phyloP scores from a whole-genome alignment of 2,888 invertebrate species.

The Macaria liturata region DNA sequence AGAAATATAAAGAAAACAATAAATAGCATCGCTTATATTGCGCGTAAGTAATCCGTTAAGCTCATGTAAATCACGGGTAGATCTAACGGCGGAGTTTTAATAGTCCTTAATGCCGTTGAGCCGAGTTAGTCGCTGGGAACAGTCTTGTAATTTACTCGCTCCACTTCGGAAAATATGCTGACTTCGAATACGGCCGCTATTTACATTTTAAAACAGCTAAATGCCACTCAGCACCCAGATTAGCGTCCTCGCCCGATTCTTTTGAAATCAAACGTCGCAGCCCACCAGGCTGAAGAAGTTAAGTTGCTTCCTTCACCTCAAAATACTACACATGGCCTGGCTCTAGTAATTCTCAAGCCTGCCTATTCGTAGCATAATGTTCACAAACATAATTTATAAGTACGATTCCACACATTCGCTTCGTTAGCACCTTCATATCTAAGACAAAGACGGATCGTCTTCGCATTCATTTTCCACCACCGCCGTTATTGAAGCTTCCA shows the following conservation, averaged over 20 bases:
- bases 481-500: conserved; percentile 9
- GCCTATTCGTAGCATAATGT: background rate
- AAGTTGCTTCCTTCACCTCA: background rate
- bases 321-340: too few relatives aligned
- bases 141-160: conserved; percentile 64
- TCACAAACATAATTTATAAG: conserved; percentile 19
- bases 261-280: conserved; percentile 29
- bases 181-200: conserved; percentile 44
- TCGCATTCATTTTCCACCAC: conserved; percentile 13
- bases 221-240: conserved; percentile 40
- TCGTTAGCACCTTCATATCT: conserved; percentile 20
- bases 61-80: conserved; percentile 59
- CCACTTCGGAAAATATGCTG: conserved; percentile 56
- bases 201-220: conserved; percentile 47
- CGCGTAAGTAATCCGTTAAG: conserved; percentile 56
- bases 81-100: conserved; percentile 63
- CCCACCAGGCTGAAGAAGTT: conserved; percentile 10
- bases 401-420: conserved; percentile 21
- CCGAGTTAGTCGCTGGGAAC: conserved; percentile 51
- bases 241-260: conserved; percentile 45
- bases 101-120: conserved; percentile 62
- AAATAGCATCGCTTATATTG: conserved; percentile 47
- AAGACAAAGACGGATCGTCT: conserved; percentile 16
- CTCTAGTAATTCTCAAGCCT: too few relatives aligned
- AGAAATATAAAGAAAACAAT: conserved; percentile 40